These are phyloP conservation scores for Yponomeuta cagnagella DNA, from an alignment of 2,888 invertebrate genomes.

Conservation along the genomic window DNA sequence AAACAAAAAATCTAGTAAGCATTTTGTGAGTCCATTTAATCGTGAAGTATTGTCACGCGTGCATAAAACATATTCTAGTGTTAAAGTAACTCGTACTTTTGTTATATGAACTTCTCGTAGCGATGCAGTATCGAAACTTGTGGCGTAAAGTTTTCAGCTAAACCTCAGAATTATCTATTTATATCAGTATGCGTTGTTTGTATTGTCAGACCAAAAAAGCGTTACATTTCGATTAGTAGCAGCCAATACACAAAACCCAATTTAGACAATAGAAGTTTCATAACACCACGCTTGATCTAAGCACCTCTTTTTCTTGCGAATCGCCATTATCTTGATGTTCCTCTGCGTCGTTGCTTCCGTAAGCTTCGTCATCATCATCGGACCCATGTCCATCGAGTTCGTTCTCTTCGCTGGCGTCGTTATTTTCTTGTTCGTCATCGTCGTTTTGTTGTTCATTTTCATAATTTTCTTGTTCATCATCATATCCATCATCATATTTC, in stretches of 20 bases:
- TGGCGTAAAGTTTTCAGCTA: too few species aligned
- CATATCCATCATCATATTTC: conserved; percentile 39
- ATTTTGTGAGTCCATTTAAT: too few species aligned
- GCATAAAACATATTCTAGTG: too few species aligned
- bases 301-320: conserved; percentile 10
- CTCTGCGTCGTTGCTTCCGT: conserved; percentile 24
- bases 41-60: too few species aligned
- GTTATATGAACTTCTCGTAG: too few species aligned
- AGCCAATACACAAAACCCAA: conserved; percentile 10
- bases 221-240: conserved; percentile 10
- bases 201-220: conserved; percentile 1
- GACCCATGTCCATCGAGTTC: conserved; percentile 41
- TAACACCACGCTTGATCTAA: neutral
- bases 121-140: too few species aligned
- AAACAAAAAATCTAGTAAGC: too few species aligned
- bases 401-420: conserved; percentile 33
- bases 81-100: too few species aligned
- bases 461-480: conserved; percentile 19
- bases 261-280: conserved; percentile 1
- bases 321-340: conserved; percentile 27
- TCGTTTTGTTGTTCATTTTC: conserved; percentile 21
- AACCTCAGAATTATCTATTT: too few species aligned
- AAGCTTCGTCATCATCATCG: conserved; percentile 27
- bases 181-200: neutral
- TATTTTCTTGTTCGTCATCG: conserved; percentile 36